Evolutionary conservation across 2,113 vertebrate genomes (phyloP).

Genomic region (Dromiciops gliroides): DNA sequence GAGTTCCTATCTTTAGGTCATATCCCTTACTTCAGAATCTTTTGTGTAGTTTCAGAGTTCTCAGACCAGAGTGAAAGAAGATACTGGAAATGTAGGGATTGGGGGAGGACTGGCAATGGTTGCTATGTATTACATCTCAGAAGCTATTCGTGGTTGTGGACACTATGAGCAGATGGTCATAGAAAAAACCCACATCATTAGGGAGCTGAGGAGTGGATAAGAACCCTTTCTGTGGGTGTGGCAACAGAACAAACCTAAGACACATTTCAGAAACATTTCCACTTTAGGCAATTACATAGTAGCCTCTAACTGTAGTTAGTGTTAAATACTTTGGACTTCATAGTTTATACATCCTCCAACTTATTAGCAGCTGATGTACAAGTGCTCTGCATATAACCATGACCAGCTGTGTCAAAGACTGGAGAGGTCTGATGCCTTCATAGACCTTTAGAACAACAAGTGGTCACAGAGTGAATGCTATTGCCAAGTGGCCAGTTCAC

Average conservation of each 20-base stretch:
- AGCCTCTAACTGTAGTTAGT: background rate
- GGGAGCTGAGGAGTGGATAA: slow-evolving; percentile 62
- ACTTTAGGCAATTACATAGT: background rate
- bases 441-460: background rate
- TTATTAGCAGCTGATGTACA: background rate
- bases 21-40: background rate
- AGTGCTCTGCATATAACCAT: background rate
- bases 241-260: slow-evolving; percentile 60
- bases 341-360: background rate
- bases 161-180: slow-evolving; percentile 74
- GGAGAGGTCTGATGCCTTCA: background rate
- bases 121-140: slow-evolving; percentile 74
- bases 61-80: slow-evolving; percentile 5
- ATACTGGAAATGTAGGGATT: slow-evolving; percentile 19
- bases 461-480: background rate
- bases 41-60: slow-evolving; percentile 44
- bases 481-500: background rate
- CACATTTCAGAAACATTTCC: slow-evolving; percentile 2
- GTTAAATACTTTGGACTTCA: background rate
- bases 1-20: background rate
- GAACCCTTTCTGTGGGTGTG: slow-evolving; percentile 38
- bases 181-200: slow-evolving; percentile 74
- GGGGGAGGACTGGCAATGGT: slow-evolving; percentile 59
- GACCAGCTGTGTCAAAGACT: background rate
- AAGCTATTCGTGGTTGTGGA: slow-evolving; percentile 74